Conservation (phyloP, 2,888 invertebrate species). For the Sceliomorpha sp. region DNA sequence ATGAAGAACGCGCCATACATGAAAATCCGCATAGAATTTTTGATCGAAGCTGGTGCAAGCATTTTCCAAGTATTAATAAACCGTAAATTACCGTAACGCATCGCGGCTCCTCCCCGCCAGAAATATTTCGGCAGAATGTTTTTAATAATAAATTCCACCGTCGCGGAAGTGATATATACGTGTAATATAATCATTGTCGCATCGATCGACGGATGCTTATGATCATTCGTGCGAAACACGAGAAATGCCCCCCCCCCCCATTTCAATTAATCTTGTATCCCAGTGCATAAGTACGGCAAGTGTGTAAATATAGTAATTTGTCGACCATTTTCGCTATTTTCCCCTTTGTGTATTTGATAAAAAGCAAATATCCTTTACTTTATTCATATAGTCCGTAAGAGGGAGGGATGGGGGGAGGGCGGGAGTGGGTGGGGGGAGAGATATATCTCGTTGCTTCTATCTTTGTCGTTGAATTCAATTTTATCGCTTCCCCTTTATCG, state of each 20-base stretch:
- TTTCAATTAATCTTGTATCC: too few species aligned
- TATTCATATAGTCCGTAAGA: conserved; percentile 47
- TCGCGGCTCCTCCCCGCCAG: conserved; percentile 21
- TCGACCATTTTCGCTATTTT: conserved; percentile 8
- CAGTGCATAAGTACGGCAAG: too few species aligned
- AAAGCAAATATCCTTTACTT: conserved; percentile 40
- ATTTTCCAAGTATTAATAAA: conserved; percentile 43
- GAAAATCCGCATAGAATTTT: conserved; percentile 53
- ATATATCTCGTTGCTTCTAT: conserved; percentile 45
- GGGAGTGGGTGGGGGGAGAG: too few species aligned
- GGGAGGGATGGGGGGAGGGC: too few species aligned
- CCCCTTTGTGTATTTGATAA: conserved; percentile 28
- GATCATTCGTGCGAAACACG: too few species aligned
- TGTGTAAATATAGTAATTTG: background rate
- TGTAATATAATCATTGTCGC: too few species aligned
- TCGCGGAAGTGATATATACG: too few species aligned
- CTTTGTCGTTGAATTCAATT: conserved; percentile 52
- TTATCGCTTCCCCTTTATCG: conserved; percentile 52
- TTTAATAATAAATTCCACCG: conserved; percentile 2
- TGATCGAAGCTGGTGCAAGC: conserved; percentile 37
- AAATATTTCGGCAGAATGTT: too few species aligned
- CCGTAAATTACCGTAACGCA: conserved; percentile 39
- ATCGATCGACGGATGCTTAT: too few species aligned
- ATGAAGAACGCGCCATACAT: conserved; percentile 50
- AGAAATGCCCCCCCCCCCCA: too few species aligned